Evolutionary conservation across 2,888 invertebrate genomes (phyloP).

Genomic region (Xanthia togata): DNA sequence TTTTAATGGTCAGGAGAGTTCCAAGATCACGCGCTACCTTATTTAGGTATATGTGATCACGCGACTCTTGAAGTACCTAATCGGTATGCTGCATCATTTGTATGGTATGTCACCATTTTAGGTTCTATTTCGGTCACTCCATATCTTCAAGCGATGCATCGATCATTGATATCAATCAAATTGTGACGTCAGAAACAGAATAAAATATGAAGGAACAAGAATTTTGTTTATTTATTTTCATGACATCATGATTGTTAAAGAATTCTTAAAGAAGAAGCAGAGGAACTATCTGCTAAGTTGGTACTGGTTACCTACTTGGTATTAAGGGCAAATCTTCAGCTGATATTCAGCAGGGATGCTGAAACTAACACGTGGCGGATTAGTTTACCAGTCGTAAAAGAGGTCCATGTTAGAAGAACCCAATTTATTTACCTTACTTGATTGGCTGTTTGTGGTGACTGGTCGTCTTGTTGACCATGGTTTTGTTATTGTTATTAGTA

Average conservation of each 20-base stretch:
- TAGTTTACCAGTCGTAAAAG: not conserved
- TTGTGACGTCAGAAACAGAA: not conserved
- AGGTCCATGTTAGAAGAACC: not conserved
- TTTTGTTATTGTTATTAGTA: too few species aligned
- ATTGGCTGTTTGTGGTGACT: too few species aligned
- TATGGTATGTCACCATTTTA: not conserved
- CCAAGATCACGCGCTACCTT: constrained; percentile 10
- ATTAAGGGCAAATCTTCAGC: not conserved
- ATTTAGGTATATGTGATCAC: constrained; percentile 19
- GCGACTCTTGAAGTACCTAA: constrained; percentile 4
- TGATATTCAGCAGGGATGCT: not conserved
- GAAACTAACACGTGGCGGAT: not conserved
- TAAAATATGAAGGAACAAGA: not conserved
- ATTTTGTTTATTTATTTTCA: not conserved
- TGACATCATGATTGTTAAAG: not conserved
- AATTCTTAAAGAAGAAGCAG: not conserved
- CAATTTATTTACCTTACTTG: not conserved
- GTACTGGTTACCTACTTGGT: not conserved
- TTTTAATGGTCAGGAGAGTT: constrained; percentile 4
- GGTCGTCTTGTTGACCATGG: too few species aligned
- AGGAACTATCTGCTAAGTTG: not conserved
- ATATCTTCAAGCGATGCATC: constrained; percentile 23
- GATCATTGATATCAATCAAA: constrained; percentile 17
- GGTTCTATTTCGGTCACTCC: constrained; percentile 10
- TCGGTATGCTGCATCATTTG: not conserved